Evolutionary conservation across 2,888 invertebrate species (phyloP), one percentile per base, ranked within the genome.

Genomic region (Frankliniella fusca): DNA sequence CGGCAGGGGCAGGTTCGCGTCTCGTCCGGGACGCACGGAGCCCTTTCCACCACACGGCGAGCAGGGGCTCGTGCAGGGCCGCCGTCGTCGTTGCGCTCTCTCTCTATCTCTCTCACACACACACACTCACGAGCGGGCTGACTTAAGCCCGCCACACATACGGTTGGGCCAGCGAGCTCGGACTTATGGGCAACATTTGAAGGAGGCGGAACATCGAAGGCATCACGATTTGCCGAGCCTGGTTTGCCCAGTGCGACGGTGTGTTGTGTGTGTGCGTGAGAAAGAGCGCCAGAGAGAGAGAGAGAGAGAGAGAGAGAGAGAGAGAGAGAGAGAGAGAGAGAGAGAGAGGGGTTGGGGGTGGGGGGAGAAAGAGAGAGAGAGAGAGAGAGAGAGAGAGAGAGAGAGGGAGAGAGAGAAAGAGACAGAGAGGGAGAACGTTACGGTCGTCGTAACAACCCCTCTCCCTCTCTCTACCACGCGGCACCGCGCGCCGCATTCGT

Each of bases 391-490:
- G n/a, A 80, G 48, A 82, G 23, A 81, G 80, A 82, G 84, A 82
- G 83, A 84, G 81, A 84, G 83, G 83, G 81, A 83, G 81, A 83
- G 83, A 82, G 83, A 70, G 79, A 80, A 80, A 80, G 80, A 83
- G 80, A 76, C 54, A 81, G 54, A 49, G 79, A 80, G 81, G 49
- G 82, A 84, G 80, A 38, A 61, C 48, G 80, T 27, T 81, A 27
- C 82, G 81, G 76, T 50, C 80, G 83, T 80, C 80, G 83, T 80
- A 27, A 76, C 81, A 81, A 82, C 82, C 70, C 70, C n/a, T 23
- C 70, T 23, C 70, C 70, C 70, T 23, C 23, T 3, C 70, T 23
- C 70, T 23, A 8, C 70, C 18, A 20, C 54, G 54, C 54, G 12
- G 54, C 54, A 82, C 54, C 79, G 79, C 76, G 28, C 38, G 20